A percentile compares a stretch with the other conserved stretches of the same genome.
Conservation (phyloP, 2,797 vertebrate species). For the Luscinia luscinia region DNA sequence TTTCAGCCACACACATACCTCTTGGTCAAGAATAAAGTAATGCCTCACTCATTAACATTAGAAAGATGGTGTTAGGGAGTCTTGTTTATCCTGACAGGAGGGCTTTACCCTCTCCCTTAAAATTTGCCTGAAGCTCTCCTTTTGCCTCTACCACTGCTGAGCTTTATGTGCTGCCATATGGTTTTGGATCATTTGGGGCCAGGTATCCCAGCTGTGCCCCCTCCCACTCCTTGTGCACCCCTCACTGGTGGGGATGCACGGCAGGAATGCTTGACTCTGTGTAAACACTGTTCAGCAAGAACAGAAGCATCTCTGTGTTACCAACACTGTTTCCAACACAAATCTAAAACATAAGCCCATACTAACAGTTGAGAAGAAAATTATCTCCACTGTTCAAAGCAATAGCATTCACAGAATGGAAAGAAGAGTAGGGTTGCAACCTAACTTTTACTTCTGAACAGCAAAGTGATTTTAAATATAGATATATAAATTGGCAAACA, state of each 20-base stretch:
- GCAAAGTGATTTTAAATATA: not conserved
- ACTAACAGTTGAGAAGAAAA: not conserved
- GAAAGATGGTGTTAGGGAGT: not conserved
- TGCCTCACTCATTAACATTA: fast-evolving
- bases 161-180: not conserved
- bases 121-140: not conserved
- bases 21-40: not conserved
- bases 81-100: not conserved
- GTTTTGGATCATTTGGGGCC: not conserved
- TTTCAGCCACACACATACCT: not conserved
- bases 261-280: not conserved
- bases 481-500: not conserved
- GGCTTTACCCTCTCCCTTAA: not conserved
- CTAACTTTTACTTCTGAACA: not conserved
- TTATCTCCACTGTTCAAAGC: not conserved
- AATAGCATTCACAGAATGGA: not conserved
- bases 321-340: not conserved
- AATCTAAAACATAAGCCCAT: not conserved
- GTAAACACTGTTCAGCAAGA: not conserved
- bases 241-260: too few species aligned
- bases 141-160: not conserved
- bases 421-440: not conserved
- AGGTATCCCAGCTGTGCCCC: too few species aligned
- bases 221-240: not conserved
- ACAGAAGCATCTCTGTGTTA: not conserved